Conservation (phyloP, 2,797 vertebrate species). For the Catamblyrhynchus diadema region DNA sequence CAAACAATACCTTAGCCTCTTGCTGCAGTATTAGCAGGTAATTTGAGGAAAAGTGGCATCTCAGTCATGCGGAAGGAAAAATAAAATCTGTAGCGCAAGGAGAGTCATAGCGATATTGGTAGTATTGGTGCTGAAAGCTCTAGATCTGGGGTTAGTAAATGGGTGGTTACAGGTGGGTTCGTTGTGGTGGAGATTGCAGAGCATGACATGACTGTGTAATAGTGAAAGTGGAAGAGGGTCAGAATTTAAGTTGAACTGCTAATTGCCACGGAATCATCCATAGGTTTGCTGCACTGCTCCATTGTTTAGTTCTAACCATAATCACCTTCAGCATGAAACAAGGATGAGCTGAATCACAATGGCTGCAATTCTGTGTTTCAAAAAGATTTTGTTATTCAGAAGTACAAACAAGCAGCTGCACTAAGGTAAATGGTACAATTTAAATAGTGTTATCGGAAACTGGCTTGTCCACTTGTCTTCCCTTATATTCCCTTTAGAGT, state of each 20-base stretch:
- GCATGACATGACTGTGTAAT: fast-evolving
- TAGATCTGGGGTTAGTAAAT: neutral
- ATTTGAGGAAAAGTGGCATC: neutral
- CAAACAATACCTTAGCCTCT: neutral
- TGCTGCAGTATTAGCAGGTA: neutral
- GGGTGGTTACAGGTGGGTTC: fast-evolving
- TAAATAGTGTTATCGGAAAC: neutral
- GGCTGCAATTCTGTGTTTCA: neutral
- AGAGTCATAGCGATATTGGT: neutral
- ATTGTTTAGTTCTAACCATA: neutral
- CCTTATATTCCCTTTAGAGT: neutral
- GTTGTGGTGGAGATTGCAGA: neutral
- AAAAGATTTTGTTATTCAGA: neutral
- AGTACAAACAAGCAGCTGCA: neutral
- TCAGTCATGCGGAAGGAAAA: neutral
- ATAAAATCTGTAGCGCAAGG: neutral
- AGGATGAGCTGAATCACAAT: neutral
- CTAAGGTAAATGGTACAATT: neutral
- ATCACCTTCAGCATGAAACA: neutral
- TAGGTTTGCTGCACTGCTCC: neutral
- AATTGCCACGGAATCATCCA: fast-evolving
- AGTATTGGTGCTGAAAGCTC: neutral
- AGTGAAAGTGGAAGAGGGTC: neutral
- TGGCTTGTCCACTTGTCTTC: neutral
- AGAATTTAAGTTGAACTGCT: neutral